These are phyloP conservation scores for Mustelus asterias DNA, from an alignment of 2,113 vertebrate genomes.

Conservation along the genomic window DNA sequence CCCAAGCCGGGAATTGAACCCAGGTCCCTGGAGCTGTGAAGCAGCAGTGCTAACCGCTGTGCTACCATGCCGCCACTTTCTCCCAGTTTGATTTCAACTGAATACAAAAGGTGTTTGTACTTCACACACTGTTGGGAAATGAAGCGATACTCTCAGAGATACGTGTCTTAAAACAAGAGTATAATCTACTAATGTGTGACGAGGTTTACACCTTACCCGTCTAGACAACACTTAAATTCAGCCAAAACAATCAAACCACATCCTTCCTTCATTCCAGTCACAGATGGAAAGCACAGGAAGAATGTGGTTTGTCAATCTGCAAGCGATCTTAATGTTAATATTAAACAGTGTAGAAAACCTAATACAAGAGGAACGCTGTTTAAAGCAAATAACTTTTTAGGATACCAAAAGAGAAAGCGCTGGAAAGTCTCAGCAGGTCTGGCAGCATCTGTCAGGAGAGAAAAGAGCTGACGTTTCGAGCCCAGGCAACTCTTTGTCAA, in stretches of 20 bases:
- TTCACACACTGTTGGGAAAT: background rate
- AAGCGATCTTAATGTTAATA: background rate
- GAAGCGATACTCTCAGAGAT: background rate
- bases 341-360: background rate
- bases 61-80: too few relatives aligned
- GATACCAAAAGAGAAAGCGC: background rate
- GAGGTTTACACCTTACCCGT: background rate
- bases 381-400: background rate
- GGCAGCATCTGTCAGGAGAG: too few relatives aligned
- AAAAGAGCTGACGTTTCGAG: too few relatives aligned
- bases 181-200: background rate
- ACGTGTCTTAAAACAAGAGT: background rate
- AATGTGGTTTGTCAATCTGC: background rate
- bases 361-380: background rate
- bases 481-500: too few relatives aligned
- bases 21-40: too few relatives aligned
- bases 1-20: too few relatives aligned
- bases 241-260: constrained; percentile 8
- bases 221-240: background rate
- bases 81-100: background rate
- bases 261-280: background rate
- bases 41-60: too few relatives aligned
- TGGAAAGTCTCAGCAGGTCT: too few relatives aligned
- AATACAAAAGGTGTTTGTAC: background rate
- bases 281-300: background rate